These are phyloP conservation scores for Lineus longissimus DNA, from an alignment of 1,140 invertebrate genomes.

Conservation along the genomic window DNA sequence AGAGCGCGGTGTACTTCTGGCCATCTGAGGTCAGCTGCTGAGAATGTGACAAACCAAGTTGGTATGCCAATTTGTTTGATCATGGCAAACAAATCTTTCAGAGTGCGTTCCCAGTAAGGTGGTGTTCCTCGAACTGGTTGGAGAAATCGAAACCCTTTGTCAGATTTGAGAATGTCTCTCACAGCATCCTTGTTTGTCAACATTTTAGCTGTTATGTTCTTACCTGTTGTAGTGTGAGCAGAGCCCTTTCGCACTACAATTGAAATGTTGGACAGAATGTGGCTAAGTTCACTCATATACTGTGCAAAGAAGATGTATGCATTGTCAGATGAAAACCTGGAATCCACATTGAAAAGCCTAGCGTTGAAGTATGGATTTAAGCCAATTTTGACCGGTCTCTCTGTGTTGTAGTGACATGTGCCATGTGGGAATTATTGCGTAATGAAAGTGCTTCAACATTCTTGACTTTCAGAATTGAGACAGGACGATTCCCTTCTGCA, in stretches of 20 bases:
- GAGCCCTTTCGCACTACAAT: background rate
- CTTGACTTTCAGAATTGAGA: background rate
- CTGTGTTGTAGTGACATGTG: background rate
- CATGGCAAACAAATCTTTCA: background rate
- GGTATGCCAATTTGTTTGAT: background rate
- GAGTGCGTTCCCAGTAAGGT: background rate
- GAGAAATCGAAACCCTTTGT: background rate
- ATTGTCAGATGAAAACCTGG: background rate
- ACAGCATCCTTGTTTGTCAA: background rate
- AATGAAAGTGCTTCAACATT: background rate
- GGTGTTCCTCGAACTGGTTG: conserved; percentile 7
- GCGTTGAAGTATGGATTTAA: background rate
- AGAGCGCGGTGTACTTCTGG: background rate
- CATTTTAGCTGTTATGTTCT: background rate
- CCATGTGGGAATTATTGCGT: background rate
- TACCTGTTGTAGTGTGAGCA: background rate
- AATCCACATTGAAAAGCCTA: background rate
- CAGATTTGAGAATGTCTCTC: background rate
- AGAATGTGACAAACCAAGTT: conserved; percentile 1
- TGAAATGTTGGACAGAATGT: background rate
- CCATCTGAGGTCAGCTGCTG: background rate
- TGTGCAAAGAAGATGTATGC: conserved; percentile 4
- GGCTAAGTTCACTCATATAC: background rate
- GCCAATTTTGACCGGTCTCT: background rate
- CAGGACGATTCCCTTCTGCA: background rate